These are phyloP conservation scores for Sakesphorus luctuosus DNA, from an alignment of 2,113 vertebrate species.

Conservation along the genomic window DNA sequence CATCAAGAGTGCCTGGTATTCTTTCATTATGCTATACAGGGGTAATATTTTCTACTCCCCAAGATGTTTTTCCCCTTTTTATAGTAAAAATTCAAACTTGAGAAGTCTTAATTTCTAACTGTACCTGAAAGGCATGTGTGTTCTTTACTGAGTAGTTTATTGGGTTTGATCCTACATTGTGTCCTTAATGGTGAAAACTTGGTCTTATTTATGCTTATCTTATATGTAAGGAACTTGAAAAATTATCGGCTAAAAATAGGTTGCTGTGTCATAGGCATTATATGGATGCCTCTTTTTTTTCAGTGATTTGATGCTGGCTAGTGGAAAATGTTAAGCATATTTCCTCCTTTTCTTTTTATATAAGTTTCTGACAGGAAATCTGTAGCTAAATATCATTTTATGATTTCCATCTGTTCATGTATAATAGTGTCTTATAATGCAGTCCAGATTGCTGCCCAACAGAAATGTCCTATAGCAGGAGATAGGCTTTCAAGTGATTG, in stretches of 20 bases:
- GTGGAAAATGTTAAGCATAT: slow-evolving; percentile 72
- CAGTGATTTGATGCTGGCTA: slow-evolving; percentile 64
- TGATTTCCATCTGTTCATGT: slow-evolving; percentile 79
- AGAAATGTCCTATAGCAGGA: slow-evolving; percentile 69
- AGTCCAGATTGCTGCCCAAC: slow-evolving; percentile 71
- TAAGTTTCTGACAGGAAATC: slow-evolving; percentile 76
- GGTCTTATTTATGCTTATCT: not conserved
- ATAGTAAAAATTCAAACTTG: not conserved
- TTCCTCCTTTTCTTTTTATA: slow-evolving; percentile 65
- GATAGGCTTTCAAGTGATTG: slow-evolving; percentile 70
- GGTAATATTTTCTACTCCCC: not conserved
- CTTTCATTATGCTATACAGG: not conserved
- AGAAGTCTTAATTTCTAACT: not conserved
- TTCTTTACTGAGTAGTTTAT: not conserved
- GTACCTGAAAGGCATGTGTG: not conserved
- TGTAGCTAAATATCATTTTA: slow-evolving; percentile 79
- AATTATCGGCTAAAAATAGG: not conserved
- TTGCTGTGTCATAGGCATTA: slow-evolving; percentile 38
- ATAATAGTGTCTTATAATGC: slow-evolving; percentile 72
- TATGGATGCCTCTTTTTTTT: slow-evolving; percentile 32
- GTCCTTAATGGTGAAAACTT: not conserved
- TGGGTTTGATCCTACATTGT: not conserved
- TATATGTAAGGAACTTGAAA: not conserved
- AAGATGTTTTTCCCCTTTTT: not conserved
- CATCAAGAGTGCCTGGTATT: not conserved